Base-by-base conservation (phyloP, 1,140 invertebrate genomes). In the Pogonus chalceus region DNA sequence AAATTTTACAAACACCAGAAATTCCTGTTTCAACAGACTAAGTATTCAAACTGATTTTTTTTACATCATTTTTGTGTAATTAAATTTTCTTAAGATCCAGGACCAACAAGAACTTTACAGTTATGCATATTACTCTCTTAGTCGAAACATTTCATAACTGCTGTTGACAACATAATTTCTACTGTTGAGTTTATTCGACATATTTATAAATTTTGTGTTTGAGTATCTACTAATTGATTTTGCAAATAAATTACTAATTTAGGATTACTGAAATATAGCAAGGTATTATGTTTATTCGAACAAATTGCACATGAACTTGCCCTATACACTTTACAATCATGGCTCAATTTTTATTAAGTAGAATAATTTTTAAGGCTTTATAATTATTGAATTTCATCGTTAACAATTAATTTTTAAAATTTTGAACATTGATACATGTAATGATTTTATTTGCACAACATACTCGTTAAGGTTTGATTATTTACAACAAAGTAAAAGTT, bases 71-170 rank as follows among this genome's bases (percentile, higher is more conserved):
- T 53, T 20, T 59, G 35, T 47, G 60, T 61, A 0, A 65, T 56
- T 52, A 64, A 63, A 54, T 62, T 61, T 0, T 56, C 55, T 51
- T 64, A 60, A 18, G 56, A 60, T 12, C 61, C 61, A 2, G 22
- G 9, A 54, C 64, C 63, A 18, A 61, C 51, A 23, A 63, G 46
- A 14, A 56, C 53, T 3, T 60, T 37, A 55, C 61, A 61, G 20
- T 43, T 1, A 1, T 50, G 18, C 1, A 35, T 16, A 4, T 61
- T 37, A 2, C 58, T 57, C 2, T 47, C 2, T 21, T 9, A 14
- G 51, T 62, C 57, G 2, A 50, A 20, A 20, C 64, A 43, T 14
- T 59, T 21, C 1, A 65, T 54, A 14, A 60, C n/a, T 12, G 62
- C 62, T 12, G 61, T 65, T 10, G 59, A 59, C 22, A 65, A 59